Percentiles rank a stretch among this genome's conserved stretches.
Conservation (phyloP, 1,140 invertebrate species). For the Apolygus lucorum region DNA sequence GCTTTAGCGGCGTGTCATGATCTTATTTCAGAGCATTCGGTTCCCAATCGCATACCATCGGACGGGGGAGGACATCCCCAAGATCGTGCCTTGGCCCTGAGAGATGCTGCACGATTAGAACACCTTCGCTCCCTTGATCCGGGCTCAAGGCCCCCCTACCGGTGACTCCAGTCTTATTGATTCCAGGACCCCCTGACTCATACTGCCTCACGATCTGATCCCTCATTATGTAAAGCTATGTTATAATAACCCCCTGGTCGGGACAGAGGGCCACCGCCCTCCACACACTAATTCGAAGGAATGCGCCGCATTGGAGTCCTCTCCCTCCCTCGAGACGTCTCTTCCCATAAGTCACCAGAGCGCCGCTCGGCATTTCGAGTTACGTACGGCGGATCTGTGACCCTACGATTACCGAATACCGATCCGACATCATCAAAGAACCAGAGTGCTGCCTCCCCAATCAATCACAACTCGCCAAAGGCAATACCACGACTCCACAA, state of each 20-base stretch:
- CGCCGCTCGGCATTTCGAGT: not conserved
- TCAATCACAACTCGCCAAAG: no score
- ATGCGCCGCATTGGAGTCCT: not conserved
- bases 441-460: no score
- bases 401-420: no score
- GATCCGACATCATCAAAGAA: no score
- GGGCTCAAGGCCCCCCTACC: not conserved
- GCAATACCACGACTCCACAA: no score
- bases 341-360: constrained; percentile 7
- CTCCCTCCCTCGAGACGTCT: not conserved
- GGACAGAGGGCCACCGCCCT: not conserved
- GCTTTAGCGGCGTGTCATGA: no score
- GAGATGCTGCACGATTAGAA: constrained; percentile 13
- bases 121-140: not conserved
- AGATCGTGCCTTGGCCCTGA: not conserved
- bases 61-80: not conserved
- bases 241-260: constrained; percentile 1
- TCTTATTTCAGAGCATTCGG: not conserved
- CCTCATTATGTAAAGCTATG: constrained; percentile 16
- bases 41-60: not conserved
- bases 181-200: not conserved
- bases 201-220: constrained; percentile 12
- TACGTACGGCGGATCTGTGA: not conserved
- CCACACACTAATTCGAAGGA: constrained; percentile 1
- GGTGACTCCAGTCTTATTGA: constrained; percentile 7